These are phyloP conservation scores for Trichogramma dendrolimi DNA, from an alignment of 2,888 invertebrate genomes.

Conservation along the genomic window DNA sequence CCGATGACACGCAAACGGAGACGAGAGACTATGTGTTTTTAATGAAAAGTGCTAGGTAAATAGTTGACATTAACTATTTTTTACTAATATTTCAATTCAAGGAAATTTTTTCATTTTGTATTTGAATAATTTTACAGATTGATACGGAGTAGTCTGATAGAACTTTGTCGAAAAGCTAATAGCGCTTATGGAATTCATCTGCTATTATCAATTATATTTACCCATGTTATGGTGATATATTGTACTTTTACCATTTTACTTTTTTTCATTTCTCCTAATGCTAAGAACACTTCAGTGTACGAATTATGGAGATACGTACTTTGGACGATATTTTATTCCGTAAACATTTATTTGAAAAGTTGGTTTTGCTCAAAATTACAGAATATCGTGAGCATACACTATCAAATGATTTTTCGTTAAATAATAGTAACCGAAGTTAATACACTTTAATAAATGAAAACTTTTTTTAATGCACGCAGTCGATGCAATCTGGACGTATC, in stretches of 20 bases:
- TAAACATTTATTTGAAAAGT: too few relatives aligned
- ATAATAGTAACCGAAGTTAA: too few relatives aligned
- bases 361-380: too few relatives aligned
- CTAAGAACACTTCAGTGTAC: not conserved
- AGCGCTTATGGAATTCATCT: conserved; percentile 10
- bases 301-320: too few relatives aligned
- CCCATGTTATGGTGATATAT: conserved; percentile 2
- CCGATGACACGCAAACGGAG: not conserved
- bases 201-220: conserved; percentile 1
- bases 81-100: not conserved
- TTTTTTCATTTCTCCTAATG: not conserved
- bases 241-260: not conserved
- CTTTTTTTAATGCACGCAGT: conserved; percentile 24
- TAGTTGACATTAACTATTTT: not conserved
- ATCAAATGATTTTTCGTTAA: too few relatives aligned
- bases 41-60: conserved; percentile 14
- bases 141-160: not conserved
- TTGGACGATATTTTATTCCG: too few relatives aligned
- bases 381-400: too few relatives aligned
- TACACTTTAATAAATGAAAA: too few relatives aligned
- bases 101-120: not conserved
- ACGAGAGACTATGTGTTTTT: conserved; percentile 12
- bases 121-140: too few relatives aligned
- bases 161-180: conserved; percentile 9
- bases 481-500: conserved; percentile 35